Evolutionary conservation across 2,113 vertebrate genomes (phyloP), one percentile per base, ranked within the genome.

Genomic region (Eubucco bourcierii): DNA sequence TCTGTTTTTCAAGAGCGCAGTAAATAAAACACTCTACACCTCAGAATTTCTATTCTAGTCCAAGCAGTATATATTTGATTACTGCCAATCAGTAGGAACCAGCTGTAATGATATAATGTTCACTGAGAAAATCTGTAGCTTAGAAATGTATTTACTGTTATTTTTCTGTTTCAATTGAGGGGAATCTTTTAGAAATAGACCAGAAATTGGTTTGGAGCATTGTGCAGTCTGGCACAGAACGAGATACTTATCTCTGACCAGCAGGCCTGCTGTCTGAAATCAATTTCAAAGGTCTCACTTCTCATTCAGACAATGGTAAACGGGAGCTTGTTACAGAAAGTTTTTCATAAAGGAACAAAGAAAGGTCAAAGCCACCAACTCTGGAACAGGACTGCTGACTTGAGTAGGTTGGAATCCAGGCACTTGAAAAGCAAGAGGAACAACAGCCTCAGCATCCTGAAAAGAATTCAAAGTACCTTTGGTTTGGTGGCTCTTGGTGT

Each of bases 131-230:
- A 90, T 50, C 29, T 73, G 23, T 37, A 44, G 14, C 68, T 90
- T 83, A 77, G 46, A 74, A 74, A 84, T 39, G 10, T 74, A 74
- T 84, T 95, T 90, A 73, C n/a, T 87, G 20, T 70, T 73, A 74
- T 60, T 88, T 17, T 53, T 65, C 80, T 76, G 8, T 81, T 94
- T 76, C 80, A 64, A 8, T 85, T 88, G 86, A 46, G 59, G 13
- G 15, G 12, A 68, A 63, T 93, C 64, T 83, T 66, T 92, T 81
- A 87, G 78, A 87, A 94, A 89, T 80, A 9, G 64, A 67, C 25
- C 82, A 71, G 41, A 95, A 80, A 94, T 87, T 89, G 71, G 75
- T 87, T 70, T 66, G 50, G 81, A 90, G 46, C 59, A 55, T 59
- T 92, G 84, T 85, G 47, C 59, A 84, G 64, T 76, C 72, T 82